Evolutionary conservation across 2,888 invertebrate genomes (phyloP), one percentile per base, ranked within the genome.

Genomic region (Agrochola lota): DNA sequence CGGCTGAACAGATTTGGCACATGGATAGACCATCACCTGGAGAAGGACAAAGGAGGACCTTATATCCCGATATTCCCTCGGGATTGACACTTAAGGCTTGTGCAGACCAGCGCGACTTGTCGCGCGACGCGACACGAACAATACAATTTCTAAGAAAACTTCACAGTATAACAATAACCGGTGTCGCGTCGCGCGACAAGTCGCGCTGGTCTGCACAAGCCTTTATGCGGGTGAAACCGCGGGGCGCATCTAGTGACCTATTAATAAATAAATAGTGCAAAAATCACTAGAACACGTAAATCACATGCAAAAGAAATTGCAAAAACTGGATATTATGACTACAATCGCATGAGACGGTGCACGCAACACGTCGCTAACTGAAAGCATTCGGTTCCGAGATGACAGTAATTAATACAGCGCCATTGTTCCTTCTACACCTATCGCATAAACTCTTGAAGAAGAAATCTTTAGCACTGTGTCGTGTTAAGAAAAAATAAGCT

Each of bases 401-500:
- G 80, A 83, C 84, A 81, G 70, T 81, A 84, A 87, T 85, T 80
- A 81, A 79, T 77, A 77, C 87, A 63, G 40, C 17, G 68, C 78
- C 68, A 87, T 88, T 88, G 88, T 88, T 81, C 73, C 80, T 68
- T 79, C 78, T 78, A 60, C 63, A 59, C 76, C 81, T 85, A 84
- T 87, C 86, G 67, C 81, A 85, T 83, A 81, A 69, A 81, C 62
- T 82, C 35, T 73, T 83, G 9, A 77, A 73, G 55, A 86, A 79
- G 79, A 83, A 75, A 75, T 85, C 66, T 60, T 73, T 64, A 60
- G 26, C 55, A 40, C 23, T 71, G 43, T 20, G 35, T 26, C 26
- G 49, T 55, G 43, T 15, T 43, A 12, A 40, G n/a, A 71, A 80
- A 80, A 74, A 55, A 49, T 63, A 68, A 63, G 63, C 57, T 68